Percentiles rank a stretch among this genome's conserved stretches.
Conservation (phyloP, 1,140 invertebrate genomes). For the Drosophila rufa region DNA sequence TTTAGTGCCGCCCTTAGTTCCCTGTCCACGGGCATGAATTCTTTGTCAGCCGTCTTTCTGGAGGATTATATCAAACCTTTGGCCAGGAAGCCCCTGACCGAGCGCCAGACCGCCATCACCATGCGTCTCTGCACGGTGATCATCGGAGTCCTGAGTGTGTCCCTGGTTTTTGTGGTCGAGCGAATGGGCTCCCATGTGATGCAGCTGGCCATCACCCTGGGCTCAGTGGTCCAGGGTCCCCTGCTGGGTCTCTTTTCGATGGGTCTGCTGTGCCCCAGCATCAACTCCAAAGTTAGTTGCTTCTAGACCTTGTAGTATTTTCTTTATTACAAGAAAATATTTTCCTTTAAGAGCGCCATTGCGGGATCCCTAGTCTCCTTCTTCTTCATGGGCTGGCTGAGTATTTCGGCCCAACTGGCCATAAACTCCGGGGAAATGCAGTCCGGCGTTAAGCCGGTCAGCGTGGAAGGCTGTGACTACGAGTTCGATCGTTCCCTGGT, state of each 20-base stretch:
- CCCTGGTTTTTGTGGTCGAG: conserved; percentile 90
- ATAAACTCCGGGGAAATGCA: conserved; percentile 87
- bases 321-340: not conserved
- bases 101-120: conserved; percentile 88
- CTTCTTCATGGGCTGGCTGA: conserved; percentile 91
- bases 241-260: conserved; percentile 92
- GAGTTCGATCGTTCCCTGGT: conserved; percentile 58
- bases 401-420: conserved; percentile 90
- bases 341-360: conserved; percentile 89
- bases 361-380: conserved; percentile 90
- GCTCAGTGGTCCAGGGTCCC: conserved; percentile 90
- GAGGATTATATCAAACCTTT: conserved; percentile 91
- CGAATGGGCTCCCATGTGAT: conserved; percentile 89
- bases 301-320: not conserved
- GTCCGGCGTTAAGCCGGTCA: conserved; percentile 87
- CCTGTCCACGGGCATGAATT: conserved; percentile 96
- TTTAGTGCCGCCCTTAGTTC: conserved; percentile 96
- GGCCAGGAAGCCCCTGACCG: conserved; percentile 87
- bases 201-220: conserved; percentile 89
- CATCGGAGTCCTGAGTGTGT: conserved; percentile 89
- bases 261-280: conserved; percentile 93
- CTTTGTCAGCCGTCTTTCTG: conserved; percentile 95
- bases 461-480: conserved; percentile 89
- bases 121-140: conserved; percentile 90
- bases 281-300: conserved; percentile 88